Conservation (phyloP, 2,113 vertebrate genomes). For the Clarias batrachus region DNA sequence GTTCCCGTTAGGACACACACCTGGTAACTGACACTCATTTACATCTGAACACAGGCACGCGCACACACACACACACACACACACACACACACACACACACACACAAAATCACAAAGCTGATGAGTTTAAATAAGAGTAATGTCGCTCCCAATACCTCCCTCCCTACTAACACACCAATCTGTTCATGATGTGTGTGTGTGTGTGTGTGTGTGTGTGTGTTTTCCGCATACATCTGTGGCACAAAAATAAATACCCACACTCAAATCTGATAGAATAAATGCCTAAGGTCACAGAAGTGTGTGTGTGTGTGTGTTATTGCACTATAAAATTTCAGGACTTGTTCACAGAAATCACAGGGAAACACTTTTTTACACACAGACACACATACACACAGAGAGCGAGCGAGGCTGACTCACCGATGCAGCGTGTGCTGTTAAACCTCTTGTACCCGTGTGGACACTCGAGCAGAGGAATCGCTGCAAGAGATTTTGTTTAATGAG, state of each 20-base stretch:
- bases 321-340: background rate
- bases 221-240: slow-evolving; percentile 35
- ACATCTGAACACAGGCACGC: slow-evolving; percentile 74
- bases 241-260: slow-evolving; percentile 1
- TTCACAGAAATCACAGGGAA: slow-evolving; percentile 8
- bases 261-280: too few species aligned
- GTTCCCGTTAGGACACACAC: slow-evolving; percentile 89
- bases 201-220: slow-evolving; percentile 16
- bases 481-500: slow-evolving; percentile 16
- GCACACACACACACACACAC: slow-evolving; percentile 16
- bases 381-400: background rate
- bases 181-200: slow-evolving; percentile 23
- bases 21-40: slow-evolving; percentile 91
- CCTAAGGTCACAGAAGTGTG: too few species aligned
- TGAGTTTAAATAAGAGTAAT: slow-evolving; percentile 30
- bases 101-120: background rate
- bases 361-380: background rate
- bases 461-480: slow-evolving; percentile 84
- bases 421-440: slow-evolving; percentile 89
- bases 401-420: slow-evolving; percentile 74
- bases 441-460: slow-evolving; percentile 91
- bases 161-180: slow-evolving; percentile 32
- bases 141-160: slow-evolving; percentile 8
- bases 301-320: background rate
- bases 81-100: slow-evolving; percentile 10